A percentile compares a stretch with the other conserved stretches of the same genome.
These are phyloP conservation scores for Tetramorium parvispinum DNA, from an alignment of 1,140 invertebrate genomes.

Conservation along the genomic window DNA sequence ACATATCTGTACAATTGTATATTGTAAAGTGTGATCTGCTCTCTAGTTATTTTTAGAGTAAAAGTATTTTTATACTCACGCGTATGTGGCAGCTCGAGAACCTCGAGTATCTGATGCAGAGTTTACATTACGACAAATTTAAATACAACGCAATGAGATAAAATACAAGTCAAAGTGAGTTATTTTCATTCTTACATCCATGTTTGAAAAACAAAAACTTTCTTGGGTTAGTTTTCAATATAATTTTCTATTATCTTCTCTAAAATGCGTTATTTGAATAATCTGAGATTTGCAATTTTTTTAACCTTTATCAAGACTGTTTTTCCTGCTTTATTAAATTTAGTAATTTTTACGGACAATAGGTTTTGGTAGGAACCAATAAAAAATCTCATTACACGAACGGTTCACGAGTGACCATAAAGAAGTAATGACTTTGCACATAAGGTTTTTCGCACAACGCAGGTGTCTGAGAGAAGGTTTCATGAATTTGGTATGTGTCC, in stretches of 20 bases:
- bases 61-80: not conserved
- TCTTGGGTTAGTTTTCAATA: not conserved
- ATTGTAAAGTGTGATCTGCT: constrained; percentile 5
- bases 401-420: not conserved
- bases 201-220: not conserved
- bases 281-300: too few relatives aligned
- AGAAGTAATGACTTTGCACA: not conserved
- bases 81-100: not conserved
- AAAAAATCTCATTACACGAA: not conserved
- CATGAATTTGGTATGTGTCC: constrained; percentile 12
- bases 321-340: not conserved
- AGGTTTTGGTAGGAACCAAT: not conserved
- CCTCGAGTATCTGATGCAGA: not conserved
- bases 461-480: constrained; percentile 1
- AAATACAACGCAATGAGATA: constrained; percentile 2
- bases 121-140: not conserved
- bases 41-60: constrained; percentile 21
- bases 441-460: not conserved
- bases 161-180: not conserved
- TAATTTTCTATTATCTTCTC: not conserved
- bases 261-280: not conserved
- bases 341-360: not conserved
- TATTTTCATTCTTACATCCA: not conserved
- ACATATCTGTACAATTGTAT: not conserved
- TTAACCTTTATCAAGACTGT: not conserved